A percentile compares a stretch with the other conserved stretches of the same genome.
These are phyloP conservation scores for Acarapis woodi DNA, from an alignment of 1,140 invertebrate genomes.

Conservation along the genomic window DNA sequence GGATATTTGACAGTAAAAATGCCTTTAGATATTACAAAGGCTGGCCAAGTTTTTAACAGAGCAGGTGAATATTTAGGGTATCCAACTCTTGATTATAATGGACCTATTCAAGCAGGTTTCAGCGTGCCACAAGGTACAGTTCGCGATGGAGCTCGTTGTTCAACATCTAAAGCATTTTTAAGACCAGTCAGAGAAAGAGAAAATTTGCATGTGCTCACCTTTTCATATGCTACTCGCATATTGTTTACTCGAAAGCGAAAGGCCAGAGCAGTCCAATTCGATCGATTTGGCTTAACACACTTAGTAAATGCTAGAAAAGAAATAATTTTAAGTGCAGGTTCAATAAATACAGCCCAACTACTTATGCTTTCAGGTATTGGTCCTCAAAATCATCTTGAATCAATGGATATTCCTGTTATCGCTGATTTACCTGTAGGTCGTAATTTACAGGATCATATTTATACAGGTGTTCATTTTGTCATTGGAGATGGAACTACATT, in stretches of 20 bases:
- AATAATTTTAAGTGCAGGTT: conserved; percentile 45
- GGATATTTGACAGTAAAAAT: conserved; percentile 58
- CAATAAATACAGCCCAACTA: conserved; percentile 47
- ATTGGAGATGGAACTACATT: conserved; percentile 24
- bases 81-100: conserved; percentile 46
- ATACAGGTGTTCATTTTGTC: conserved; percentile 11
- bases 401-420: conserved; percentile 12
- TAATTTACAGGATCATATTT: conserved; percentile 19
- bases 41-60: conserved; percentile 54
- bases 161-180: conserved; percentile 61
- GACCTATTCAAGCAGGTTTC: conserved; percentile 33
- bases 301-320: conserved; percentile 36
- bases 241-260: conserved; percentile 48
- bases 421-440: conserved; percentile 21
- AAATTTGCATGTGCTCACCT: conserved; percentile 59
- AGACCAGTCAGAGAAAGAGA: conserved; percentile 40
- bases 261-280: conserved; percentile 42
- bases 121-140: conserved; percentile 42
- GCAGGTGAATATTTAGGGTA: conserved; percentile 50
- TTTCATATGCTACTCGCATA: conserved; percentile 48
- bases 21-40: conserved; percentile 30
- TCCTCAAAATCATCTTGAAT: conserved; percentile 26
- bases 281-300: conserved; percentile 28
- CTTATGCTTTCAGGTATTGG: conserved; percentile 75
- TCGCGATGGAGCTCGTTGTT: conserved; percentile 54